Evolutionary conservation across 2,797 vertebrate genomes (phyloP).

Genomic region (Microchirus variegatus): DNA sequence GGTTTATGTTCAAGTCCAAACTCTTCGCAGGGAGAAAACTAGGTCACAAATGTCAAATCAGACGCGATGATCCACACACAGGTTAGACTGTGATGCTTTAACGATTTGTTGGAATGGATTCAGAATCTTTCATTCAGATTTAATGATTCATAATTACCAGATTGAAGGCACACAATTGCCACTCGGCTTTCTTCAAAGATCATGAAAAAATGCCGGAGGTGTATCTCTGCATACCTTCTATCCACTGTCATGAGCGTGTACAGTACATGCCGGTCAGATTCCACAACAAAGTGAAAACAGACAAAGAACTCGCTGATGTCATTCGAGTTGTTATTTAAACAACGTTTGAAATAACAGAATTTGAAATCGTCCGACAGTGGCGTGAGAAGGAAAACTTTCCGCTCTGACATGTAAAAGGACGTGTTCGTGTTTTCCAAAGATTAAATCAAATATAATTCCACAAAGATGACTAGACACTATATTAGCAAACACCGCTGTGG

Average conservation of each 20-base stretch:
- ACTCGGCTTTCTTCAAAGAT: constrained; percentile 5
- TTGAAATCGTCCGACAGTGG: constrained; percentile 8
- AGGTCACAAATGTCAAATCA: constrained; percentile 28
- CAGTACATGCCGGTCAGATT: constrained; percentile 23
- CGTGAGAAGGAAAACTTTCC: background rate
- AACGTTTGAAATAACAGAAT: constrained; percentile 10
- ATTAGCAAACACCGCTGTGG: too few relatives aligned
- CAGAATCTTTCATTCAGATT: background rate
- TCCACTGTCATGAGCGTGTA: too few relatives aligned
- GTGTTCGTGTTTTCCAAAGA: too few relatives aligned
- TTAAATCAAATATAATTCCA: too few relatives aligned
- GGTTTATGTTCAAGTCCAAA: constrained; percentile 45
- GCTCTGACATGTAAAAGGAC: too few relatives aligned
- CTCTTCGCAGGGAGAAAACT: constrained; percentile 31
- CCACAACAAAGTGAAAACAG: constrained; percentile 12
- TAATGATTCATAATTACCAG: background rate
- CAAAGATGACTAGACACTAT: too few relatives aligned
- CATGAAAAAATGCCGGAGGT: background rate
- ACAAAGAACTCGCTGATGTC: background rate
- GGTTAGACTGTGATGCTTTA: constrained; percentile 28
- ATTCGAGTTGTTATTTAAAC: background rate
- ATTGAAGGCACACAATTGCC: background rate
- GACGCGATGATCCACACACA: constrained; percentile 14
- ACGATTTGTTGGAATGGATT: background rate
- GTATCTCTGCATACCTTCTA: background rate